A percentile compares a stretch with the other conserved stretches of the same genome.
Conservation (phyloP, 2,888 invertebrate species). For the Microctonus brassicae region DNA sequence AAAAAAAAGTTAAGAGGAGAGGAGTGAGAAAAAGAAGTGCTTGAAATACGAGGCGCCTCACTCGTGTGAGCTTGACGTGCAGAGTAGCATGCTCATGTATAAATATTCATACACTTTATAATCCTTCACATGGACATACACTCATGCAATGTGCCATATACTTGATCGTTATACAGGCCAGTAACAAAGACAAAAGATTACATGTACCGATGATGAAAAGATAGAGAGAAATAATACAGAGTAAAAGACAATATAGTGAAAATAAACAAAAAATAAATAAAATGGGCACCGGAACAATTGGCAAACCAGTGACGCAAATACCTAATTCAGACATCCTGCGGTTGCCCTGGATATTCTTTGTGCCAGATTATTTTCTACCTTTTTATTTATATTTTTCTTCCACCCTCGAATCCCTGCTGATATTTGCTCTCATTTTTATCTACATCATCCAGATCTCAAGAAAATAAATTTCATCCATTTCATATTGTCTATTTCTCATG, state of each 20-base stretch:
- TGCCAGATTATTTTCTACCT: conserved; percentile 20
- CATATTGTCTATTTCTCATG: not conserved
- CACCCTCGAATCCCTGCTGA: not conserved
- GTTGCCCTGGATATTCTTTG: conserved; percentile 42
- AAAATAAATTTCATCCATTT: not conserved
- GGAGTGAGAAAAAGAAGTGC: conserved; percentile 24
- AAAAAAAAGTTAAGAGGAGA: conserved; percentile 21
- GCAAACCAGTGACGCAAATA: conserved; percentile 48
- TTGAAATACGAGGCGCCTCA: conserved; percentile 42
- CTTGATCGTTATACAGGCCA: not conserved
- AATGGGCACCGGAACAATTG: conserved; percentile 48
- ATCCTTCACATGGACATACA: conserved; percentile 14
- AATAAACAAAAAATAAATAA: conserved; percentile 30
- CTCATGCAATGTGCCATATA: not conserved
- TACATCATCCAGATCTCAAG: not conserved
- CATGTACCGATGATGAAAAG: conserved; percentile 1
- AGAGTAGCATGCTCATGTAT: not conserved
- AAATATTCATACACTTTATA: not conserved
- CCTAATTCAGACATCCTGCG: conserved; percentile 54
- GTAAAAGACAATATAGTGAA: conserved; percentile 10
- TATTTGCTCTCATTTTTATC: not conserved
- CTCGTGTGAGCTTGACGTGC: conserved; percentile 25
- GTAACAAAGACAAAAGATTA: conserved; percentile 11
- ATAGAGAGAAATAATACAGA: conserved; percentile 10
- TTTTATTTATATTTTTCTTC: not conserved